phyloP scores from a whole-genome alignment of 1,140 invertebrate species.

The Neodiprion pinetum region DNA sequence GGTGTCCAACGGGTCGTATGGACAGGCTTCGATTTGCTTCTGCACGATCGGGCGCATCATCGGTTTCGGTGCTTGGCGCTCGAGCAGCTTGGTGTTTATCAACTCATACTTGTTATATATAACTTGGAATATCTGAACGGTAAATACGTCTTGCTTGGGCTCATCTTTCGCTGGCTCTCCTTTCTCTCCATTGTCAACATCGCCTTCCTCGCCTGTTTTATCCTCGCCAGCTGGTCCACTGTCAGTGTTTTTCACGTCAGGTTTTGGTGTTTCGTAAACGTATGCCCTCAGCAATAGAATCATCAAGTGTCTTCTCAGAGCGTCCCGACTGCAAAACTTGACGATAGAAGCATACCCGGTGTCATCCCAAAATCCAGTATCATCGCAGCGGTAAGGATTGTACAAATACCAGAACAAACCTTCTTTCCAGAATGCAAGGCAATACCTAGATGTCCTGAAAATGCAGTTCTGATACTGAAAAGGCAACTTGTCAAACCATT shows the following conservation, averaged over 20 bases:
- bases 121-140: constrained; percentile 43
- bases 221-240: too few relatives aligned
- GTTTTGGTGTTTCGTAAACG: constrained; percentile 22
- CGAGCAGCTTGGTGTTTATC: constrained; percentile 40
- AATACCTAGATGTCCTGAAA: constrained; percentile 41
- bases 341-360: constrained; percentile 42
- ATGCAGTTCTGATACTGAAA: constrained; percentile 42
- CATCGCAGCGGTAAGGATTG: constrained; percentile 50
- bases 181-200: neutral
- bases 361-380: constrained; percentile 47
- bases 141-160: constrained; percentile 19
- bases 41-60: constrained; percentile 20
- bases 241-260: constrained; percentile 8
- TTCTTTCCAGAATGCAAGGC: constrained; percentile 50
- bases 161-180: neutral
- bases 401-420: constrained; percentile 51
- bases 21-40: constrained; percentile 32
- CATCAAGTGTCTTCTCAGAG: constrained; percentile 45
- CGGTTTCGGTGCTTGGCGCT: constrained; percentile 23
- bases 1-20: constrained; percentile 28
- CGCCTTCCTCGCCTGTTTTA: neutral
- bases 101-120: constrained; percentile 40
- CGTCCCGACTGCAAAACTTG: constrained; percentile 44
- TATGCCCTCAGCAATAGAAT: constrained; percentile 44
- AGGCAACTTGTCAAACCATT: constrained; percentile 43